Conservation (phyloP, 2,888 invertebrate species). For the Microctonus brassicae region DNA sequence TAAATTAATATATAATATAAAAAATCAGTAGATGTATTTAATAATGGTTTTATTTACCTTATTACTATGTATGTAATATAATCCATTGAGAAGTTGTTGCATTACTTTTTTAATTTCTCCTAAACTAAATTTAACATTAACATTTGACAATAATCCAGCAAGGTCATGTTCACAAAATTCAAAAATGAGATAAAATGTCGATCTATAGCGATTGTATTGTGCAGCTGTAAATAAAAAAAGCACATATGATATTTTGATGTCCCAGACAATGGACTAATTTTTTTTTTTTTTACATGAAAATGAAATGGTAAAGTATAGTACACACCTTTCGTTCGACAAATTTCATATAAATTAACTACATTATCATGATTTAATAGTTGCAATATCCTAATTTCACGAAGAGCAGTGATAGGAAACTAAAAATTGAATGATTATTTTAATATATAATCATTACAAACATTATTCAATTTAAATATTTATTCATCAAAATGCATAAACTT, state of each 20-base stretch:
- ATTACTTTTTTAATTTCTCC: slow-evolving; percentile 95
- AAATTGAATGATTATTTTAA: slow-evolving; percentile 18
- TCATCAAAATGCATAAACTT: slow-evolving; percentile 61
- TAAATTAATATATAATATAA: not conserved
- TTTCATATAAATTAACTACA: slow-evolving; percentile 96
- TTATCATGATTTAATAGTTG: slow-evolving; percentile 96
- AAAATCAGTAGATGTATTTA: not conserved
- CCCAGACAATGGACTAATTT: not conserved
- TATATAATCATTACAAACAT: too few species aligned
- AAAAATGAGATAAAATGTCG: slow-evolving; percentile 93
- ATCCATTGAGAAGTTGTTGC: slow-evolving; percentile 83
- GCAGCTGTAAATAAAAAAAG: slow-evolving; percentile 65
- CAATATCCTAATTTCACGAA: slow-evolving; percentile 95
- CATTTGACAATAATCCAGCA: slow-evolving; percentile 92
- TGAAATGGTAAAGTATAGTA: too few species aligned
- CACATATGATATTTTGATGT: not conserved
- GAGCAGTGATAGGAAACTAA: slow-evolving; percentile 96
- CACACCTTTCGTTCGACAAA: slow-evolving; percentile 89
- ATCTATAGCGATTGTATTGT: slow-evolving; percentile 79
- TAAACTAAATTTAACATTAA: slow-evolving; percentile 91
- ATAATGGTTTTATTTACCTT: slow-evolving; percentile 72
- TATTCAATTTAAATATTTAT: slow-evolving; percentile 8
- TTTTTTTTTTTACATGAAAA: too few species aligned
- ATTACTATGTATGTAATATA: slow-evolving; percentile 94
- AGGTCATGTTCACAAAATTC: slow-evolving; percentile 98